Percentiles rank a stretch among this genome's conserved stretches.
Conservation (phyloP, 2,797 vertebrate genomes). For the Chloroceryle inda region DNA sequence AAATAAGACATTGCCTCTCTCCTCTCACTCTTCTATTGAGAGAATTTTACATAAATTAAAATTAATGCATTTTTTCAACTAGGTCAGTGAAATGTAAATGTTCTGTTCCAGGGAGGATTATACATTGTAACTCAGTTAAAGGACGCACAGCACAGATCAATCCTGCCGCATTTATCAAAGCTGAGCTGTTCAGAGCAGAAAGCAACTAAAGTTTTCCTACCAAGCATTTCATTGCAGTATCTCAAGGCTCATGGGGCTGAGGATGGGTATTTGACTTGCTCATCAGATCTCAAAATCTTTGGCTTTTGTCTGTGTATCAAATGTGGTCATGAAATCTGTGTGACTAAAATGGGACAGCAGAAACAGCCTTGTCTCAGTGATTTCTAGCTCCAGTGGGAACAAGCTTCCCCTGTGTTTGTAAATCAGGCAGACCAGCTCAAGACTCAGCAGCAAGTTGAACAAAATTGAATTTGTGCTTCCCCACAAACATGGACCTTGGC, state of each 20-base stretch:
- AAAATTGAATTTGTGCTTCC: neutral
- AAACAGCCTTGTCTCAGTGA: neutral
- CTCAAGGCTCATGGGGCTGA: neutral
- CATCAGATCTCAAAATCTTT: neutral
- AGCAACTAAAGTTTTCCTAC: conserved; percentile 24
- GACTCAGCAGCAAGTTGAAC: neutral
- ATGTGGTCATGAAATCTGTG: neutral
- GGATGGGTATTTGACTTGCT: neutral
- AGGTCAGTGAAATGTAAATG: conserved; percentile 77
- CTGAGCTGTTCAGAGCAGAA: conserved; percentile 23
- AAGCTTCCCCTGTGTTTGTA: neutral
- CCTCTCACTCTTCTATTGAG: conserved; percentile 23
- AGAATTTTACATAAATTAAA: conserved; percentile 76
- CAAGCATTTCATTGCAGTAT: neutral
- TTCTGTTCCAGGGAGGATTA: conserved; percentile 70
- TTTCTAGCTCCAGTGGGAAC: neutral
- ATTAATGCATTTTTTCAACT: conserved; percentile 75
- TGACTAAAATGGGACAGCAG: conserved; percentile 7
- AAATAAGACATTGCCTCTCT: neutral
- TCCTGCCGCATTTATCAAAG: conserved; percentile 57
- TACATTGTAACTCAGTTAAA: conserved; percentile 47
- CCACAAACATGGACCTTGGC: neutral
- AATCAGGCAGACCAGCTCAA: neutral
- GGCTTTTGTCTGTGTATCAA: neutral
- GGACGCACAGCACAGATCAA: conserved; percentile 28